Base-by-base conservation (phyloP, 2,888 invertebrate species). In the Pegoplata infirma region DNA sequence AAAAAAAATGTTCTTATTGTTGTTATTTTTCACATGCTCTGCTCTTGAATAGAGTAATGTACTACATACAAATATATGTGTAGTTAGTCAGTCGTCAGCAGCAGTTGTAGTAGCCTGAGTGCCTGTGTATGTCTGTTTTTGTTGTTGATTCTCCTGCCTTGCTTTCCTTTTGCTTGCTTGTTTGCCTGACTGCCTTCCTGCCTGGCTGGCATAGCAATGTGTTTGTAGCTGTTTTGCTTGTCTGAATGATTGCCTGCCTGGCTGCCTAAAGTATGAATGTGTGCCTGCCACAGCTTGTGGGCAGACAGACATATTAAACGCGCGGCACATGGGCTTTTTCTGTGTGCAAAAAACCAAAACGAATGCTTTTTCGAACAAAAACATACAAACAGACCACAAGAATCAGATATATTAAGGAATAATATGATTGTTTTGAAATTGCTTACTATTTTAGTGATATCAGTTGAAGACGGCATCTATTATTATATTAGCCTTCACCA, bases 251-350 rank as follows among this genome's bases (percentile, higher is more conserved):
- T 56, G 61, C 59, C 46, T 67, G 72, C 53, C 56, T 63, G 71
- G 51, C 56, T 71, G 69, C 78, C 59, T 73, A 53, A 51, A 51
- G 56, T 68, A 23, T 59, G 51, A 47, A 23, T 69, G 40, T 66
- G 56, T 75, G 69, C 53, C 76, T 81, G 79, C 64, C 66, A 79
- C 80, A 76, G 76, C 74, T 75, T 80, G 74, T 76, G 68, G 76
- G 73, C 77, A 80, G 80, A 59, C 77, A 79, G 72, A 64, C 75
- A 73, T 46, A 68, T 71, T 67, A 75, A 79, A 71, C 75, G 75
- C 79, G 75, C 79, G 71, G 71, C 79, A 75, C 75, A 75, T 79
- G 79, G 79, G 71, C 74, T 79, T 79, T 71, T 79, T 77, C 61
- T 63, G 56, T 66, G 71, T 68, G 68, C 72, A 73, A 68, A 78